phyloP scores from a whole-genome alignment of 2,888 invertebrate genomes.

The Melipona bicolor region DNA sequence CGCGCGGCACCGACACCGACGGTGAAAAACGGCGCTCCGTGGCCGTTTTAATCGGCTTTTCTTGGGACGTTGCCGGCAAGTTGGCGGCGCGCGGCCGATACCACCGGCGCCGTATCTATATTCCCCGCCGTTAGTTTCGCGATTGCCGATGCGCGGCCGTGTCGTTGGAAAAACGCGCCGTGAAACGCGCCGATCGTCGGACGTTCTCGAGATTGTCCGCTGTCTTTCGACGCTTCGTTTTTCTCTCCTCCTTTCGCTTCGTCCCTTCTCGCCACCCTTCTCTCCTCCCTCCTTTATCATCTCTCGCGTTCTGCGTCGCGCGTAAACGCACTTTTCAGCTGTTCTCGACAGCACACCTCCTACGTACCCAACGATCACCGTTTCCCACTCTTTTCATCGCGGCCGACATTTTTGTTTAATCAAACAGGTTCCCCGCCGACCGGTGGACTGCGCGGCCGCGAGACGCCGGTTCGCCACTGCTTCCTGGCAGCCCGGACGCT shows the following conservation, averaged over 20 bases:
- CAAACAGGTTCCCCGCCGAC: constrained; percentile 73
- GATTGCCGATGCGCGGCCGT: constrained; percentile 55
- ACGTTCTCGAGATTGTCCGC: neutral
- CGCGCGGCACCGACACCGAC: constrained; percentile 72
- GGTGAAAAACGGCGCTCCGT: constrained; percentile 77
- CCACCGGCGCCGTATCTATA: constrained; percentile 72
- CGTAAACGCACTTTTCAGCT: neutral
- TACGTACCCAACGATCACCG: constrained; percentile 33
- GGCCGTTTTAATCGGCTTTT: constrained; percentile 74
- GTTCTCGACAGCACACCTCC: constrained; percentile 37
- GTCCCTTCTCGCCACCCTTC: neutral
- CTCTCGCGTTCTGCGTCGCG: neutral
- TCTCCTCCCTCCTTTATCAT: neutral
- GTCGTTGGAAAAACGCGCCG: constrained; percentile 58
- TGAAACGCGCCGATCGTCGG: constrained; percentile 53
- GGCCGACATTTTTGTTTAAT: constrained; percentile 72
- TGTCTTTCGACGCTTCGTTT: neutral
- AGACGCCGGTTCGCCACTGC: constrained; percentile 61
- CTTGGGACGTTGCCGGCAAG: constrained; percentile 59
- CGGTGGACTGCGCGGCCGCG: constrained; percentile 38
- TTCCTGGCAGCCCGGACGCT: constrained; percentile 62
- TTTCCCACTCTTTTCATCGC: constrained; percentile 57
- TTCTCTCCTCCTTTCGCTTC: constrained; percentile 1
- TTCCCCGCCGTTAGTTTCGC: constrained; percentile 74
- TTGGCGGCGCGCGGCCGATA: neutral